A percentile compares a stretch with the other conserved stretches of the same genome.
Conservation (phyloP, 2,888 invertebrate genomes). For the Xanthia icteritia region DNA sequence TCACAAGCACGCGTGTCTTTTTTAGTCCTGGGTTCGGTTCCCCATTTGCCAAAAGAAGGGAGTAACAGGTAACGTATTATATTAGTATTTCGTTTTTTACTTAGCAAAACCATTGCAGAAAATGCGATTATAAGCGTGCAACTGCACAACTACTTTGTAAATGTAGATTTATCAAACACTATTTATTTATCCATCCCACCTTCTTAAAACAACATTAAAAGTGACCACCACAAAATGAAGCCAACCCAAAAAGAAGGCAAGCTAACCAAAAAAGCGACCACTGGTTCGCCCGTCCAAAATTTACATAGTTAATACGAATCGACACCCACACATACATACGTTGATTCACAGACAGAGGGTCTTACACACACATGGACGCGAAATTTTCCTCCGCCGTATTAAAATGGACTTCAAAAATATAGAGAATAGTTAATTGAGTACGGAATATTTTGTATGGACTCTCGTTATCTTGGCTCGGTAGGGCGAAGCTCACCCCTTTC, state of each 20-base stretch:
- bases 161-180: not conserved
- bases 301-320: slow-evolving; percentile 72
- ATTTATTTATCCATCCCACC: slow-evolving; percentile 10
- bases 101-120: not conserved
- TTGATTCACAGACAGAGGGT: slow-evolving; percentile 26
- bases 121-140: not conserved
- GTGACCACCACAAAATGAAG: slow-evolving; percentile 31
- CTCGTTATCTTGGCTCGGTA: slow-evolving; percentile 22
- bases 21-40: not conserved
- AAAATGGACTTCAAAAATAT: slow-evolving; percentile 61
- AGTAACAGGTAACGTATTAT: not conserved
- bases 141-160: not conserved
- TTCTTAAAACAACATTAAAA: slow-evolving; percentile 47
- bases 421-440: slow-evolving; percentile 53
- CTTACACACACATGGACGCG: slow-evolving; percentile 10
- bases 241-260: slow-evolving; percentile 41
- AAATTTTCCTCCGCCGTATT: slow-evolving; percentile 51
- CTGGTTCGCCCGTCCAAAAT: slow-evolving; percentile 61
- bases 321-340: slow-evolving; percentile 51
- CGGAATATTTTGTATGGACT: slow-evolving; percentile 40
- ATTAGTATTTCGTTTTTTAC: not conserved
- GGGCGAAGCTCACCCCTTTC: too few species aligned
- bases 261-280: slow-evolving; percentile 62
- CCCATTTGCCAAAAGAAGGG: not conserved
- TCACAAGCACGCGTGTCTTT: not conserved